Evolutionary conservation across 2,888 invertebrate species (phyloP), one percentile per base, ranked within the genome.

Genomic region (Diloba caeruleocephala): DNA sequence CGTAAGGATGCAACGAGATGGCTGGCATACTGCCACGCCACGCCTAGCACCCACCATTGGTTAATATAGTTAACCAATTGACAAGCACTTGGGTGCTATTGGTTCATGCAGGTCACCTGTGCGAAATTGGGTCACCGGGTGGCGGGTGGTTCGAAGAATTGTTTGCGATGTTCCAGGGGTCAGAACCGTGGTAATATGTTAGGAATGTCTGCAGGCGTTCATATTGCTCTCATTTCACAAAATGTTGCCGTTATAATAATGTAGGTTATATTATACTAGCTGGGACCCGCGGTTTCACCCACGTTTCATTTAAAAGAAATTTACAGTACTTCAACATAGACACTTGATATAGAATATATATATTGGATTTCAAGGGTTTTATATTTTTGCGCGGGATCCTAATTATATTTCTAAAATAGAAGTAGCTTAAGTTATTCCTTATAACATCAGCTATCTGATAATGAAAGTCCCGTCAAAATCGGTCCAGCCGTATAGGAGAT

Each of bases 11-110:
- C 85, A 83, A 74, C 76, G 74, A 73, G 73, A 66, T 70, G 74
- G 76, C 83, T 93, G 93, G 93, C 93, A 91, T 57, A 38, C 58
- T 90, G 93, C 93, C 93, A 92, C 61, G 92, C 93, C 92, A 89
- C 93, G 93, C 93, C 93, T 93, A 90, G 83, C 82, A 87, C 79
- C 80, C 83, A 58, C 87, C 84, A 93, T 93, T 93, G 93, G 93
- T 89, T 93, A 92, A 92, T 90, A 90, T 87, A 82, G 84, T 86
- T 87, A 89, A 88, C 93, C 93, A 93, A 93, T 93, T 93, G 93
- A 92, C 92, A 91, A 76, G 77, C 87, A 78, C 86, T 82, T 76
- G 76, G 78, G 65, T 87, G 82, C 81, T 76, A 93, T 93, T 93
- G 92, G 92, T 84, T 78, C 85, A 82, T 78, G 74, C 82, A 85